Evolutionary conservation across 2,888 invertebrate species (phyloP), one percentile per base, ranked within the genome.

Genomic region (Molorchus minor): DNA sequence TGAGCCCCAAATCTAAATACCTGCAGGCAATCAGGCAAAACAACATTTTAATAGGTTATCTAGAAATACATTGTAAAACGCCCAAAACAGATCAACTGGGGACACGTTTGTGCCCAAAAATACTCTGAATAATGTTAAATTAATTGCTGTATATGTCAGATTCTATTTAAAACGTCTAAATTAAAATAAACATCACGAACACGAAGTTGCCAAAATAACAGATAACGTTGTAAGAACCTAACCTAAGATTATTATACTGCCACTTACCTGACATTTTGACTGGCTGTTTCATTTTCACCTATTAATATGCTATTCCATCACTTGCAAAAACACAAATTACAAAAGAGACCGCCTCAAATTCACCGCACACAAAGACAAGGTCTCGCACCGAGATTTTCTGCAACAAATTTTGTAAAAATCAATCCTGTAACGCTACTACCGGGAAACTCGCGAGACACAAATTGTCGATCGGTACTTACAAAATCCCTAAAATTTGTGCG

Each of bases 211-310:
- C 55, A 55, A 55, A 55, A 46, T 55, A 55, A 36, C 30, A 45
- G 49, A n/a, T 21, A 44, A 54, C 12, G 29, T 15, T 36, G 35
- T 29, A 12, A 21, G 33, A 56, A 58, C 58, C 49, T 65, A 65
- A 65, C 65, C 65, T 65, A 58, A 44, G 56, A 62, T 46, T 58
- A 46, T 44, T 43, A 53, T 60, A 55, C 46, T 41, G 41, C 38
- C 47, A 49, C 57, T 65, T 62, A 65, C 65, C 65, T 62, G 65
- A 62, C 55, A 40, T 54, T 33, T 25, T 55, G 12, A 21, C 36
- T 36, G 45, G 49, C 46, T 35, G 19, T 51, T 10, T 33, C 41
- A 54, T 61, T 54, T 46, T 46, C 49, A 30, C 29, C 41, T 30
- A 30, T n/a, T n/a, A 41, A 52, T 30, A 29, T 17, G 13, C 29